A percentile compares a stretch with the other conserved stretches of the same genome.
Conservation (phyloP, 2,888 invertebrate species). For the Microplitis manilae region DNA sequence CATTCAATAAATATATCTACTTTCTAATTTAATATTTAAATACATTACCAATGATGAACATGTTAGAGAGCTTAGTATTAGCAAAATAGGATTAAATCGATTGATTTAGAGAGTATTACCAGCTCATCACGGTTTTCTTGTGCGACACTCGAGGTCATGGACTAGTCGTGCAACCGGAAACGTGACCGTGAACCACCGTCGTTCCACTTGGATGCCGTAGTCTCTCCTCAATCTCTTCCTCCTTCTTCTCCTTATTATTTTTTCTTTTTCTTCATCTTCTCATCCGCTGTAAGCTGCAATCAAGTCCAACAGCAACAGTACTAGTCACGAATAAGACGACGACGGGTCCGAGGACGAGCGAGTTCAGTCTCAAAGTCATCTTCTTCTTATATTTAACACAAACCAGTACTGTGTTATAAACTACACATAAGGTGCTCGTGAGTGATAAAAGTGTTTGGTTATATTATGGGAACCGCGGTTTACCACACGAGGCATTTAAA, state of each 20-base stretch:
- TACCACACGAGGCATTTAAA: constrained; percentile 3
- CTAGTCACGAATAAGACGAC: no score
- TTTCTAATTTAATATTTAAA: background rate
- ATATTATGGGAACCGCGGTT: constrained; percentile 26
- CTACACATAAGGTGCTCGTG: constrained; percentile 3
- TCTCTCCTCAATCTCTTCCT: constrained; percentile 5
- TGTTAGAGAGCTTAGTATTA: background rate
- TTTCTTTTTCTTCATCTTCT: background rate
- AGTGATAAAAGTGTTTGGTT: constrained; percentile 11
- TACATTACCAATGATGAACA: background rate
- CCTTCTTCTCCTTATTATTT: background rate
- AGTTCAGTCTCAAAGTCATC: no score
- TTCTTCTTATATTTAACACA: no score
- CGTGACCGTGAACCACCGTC: constrained; percentile 47
- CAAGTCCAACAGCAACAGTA: constrained; percentile 2
- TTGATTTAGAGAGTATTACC: constrained; percentile 15
- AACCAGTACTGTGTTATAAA: no score
- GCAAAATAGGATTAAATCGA: constrained; percentile 11
- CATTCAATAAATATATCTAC: no score
- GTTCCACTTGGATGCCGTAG: constrained; percentile 29
- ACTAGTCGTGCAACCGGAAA: constrained; percentile 45
- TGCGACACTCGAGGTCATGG: constrained; percentile 42
- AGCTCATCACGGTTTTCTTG: constrained; percentile 20
- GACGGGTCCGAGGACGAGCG: no score
- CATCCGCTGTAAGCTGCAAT: constrained; percentile 7